Evolutionary conservation across 2,797 vertebrate genomes (phyloP).

Genomic region (Odontamblyopus lacepedii): DNA sequence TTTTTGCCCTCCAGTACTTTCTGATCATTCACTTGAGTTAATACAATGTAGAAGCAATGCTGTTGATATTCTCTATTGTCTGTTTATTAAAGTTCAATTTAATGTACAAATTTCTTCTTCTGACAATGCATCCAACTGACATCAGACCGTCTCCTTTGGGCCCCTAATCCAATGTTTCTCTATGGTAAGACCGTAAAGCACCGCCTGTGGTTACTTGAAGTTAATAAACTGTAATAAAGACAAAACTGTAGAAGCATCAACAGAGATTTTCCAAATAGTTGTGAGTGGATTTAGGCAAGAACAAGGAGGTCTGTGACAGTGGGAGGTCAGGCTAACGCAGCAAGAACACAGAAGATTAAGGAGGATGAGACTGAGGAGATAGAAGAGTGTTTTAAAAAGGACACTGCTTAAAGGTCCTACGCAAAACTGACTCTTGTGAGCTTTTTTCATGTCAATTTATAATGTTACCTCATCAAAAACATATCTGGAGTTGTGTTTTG

Average conservation of each 20-base stretch:
- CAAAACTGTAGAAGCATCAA: slow-evolving; percentile 17
- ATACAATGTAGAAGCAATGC: neutral
- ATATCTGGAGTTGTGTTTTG: too few relatives aligned
- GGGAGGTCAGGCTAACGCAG: slow-evolving; percentile 27
- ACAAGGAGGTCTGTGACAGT: slow-evolving; percentile 55
- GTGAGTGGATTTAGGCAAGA: slow-evolving; percentile 43
- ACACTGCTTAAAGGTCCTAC: neutral
- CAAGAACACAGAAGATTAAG: slow-evolving; percentile 10
- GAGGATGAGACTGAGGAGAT: neutral
- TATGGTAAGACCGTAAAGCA: neutral
- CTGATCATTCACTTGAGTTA: neutral
- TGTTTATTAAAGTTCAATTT: neutral
- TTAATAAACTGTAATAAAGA: slow-evolving; percentile 6
- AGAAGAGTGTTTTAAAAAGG: neutral
- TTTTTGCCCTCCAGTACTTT: neutral
- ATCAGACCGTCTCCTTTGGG: neutral
- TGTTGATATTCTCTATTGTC: neutral
- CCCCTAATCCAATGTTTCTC: neutral
- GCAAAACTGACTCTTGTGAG: too few relatives aligned
- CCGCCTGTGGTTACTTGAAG: neutral
- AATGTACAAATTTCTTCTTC: neutral
- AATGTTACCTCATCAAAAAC: too few relatives aligned
- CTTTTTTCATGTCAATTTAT: too few relatives aligned
- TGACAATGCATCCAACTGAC: neutral
- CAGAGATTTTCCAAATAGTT: slow-evolving; percentile 42